These are phyloP conservation scores for Lepidocyrtinus sp. DNA, from an alignment of 2,888 invertebrate genomes.

Conservation along the genomic window DNA sequence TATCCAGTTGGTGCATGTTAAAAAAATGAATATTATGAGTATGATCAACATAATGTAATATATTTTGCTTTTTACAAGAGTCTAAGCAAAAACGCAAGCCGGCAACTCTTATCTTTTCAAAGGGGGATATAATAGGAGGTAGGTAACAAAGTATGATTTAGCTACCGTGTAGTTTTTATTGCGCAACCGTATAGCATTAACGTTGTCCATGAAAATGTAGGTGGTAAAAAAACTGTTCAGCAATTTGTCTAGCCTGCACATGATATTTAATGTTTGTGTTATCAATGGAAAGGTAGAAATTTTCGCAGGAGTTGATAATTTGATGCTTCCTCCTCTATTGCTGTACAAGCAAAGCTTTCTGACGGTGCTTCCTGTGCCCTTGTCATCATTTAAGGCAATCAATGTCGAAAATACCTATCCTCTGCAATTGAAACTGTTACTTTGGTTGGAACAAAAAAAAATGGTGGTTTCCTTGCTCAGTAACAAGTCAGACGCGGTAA, in stretches of 20 bases:
- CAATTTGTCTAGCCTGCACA: slow-evolving; percentile 53
- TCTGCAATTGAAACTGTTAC: neutral
- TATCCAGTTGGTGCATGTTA: slow-evolving; percentile 9
- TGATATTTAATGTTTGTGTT: slow-evolving; percentile 61
- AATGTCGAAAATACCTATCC: neutral
- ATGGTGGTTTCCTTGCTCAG: neutral
- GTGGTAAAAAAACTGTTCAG: slow-evolving; percentile 37
- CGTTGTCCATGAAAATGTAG: slow-evolving; percentile 13
- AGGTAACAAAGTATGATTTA: neutral
- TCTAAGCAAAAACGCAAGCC: neutral
- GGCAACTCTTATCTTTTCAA: neutral
- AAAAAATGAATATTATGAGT: slow-evolving; percentile 12
- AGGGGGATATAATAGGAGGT: neutral
- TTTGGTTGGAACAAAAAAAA: too few species aligned
- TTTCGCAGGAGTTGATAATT: slow-evolving; percentile 70
- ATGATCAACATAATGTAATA: slow-evolving; percentile 7
- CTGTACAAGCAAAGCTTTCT: slow-evolving; percentile 62
- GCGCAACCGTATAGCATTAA: neutral
- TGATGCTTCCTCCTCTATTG: slow-evolving; percentile 69
- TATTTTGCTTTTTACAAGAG: neutral
- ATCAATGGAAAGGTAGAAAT: slow-evolving; percentile 62
- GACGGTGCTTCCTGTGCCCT: slow-evolving; percentile 69
- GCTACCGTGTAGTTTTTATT: slow-evolving; percentile 1
- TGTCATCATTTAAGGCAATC: slow-evolving; percentile 29
- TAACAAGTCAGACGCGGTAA: too few species aligned